These are phyloP conservation scores for Candidula unifasciata DNA, from an alignment of 2,888 invertebrate species.

Conservation along the genomic window DNA sequence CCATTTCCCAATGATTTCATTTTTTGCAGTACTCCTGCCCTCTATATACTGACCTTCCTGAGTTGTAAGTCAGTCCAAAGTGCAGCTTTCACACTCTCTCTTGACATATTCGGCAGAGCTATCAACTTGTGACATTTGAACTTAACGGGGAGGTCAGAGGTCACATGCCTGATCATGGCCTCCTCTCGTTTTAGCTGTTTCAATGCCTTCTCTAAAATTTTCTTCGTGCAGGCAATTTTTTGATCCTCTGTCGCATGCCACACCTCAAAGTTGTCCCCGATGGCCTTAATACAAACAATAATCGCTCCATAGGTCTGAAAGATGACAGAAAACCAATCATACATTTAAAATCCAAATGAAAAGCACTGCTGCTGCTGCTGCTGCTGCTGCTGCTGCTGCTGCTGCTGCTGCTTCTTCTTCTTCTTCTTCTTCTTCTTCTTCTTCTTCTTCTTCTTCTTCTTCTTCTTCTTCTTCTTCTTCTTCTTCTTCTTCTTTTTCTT, in stretches of 20 bases:
- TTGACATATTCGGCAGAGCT: conserved; percentile 51
- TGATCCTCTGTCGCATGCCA: conserved; percentile 49
- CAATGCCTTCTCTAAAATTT: conserved; percentile 51
- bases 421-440: too few species aligned
- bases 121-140: conserved; percentile 49
- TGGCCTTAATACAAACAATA: conserved; percentile 52
- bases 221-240: conserved; percentile 28
- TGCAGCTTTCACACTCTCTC: conserved; percentile 43
- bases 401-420: too few species aligned
- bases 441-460: too few species aligned
- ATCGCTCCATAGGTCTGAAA: conserved; percentile 48
- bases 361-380: too few species aligned
- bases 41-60: conserved; percentile 9
- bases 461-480: too few species aligned
- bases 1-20: too few species aligned
- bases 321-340: not conserved
- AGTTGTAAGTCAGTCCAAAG: conserved; percentile 34
- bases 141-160: conserved; percentile 38
- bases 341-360: not conserved
- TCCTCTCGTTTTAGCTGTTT: conserved; percentile 53
- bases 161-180: conserved; percentile 51
- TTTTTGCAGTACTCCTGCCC: too few species aligned
- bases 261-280: conserved; percentile 52
- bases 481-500: not conserved
- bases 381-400: too few species aligned